Evolutionary conservation across 2,888 invertebrate genomes (phyloP).

Genomic region (Drosophila aldrichi): DNA sequence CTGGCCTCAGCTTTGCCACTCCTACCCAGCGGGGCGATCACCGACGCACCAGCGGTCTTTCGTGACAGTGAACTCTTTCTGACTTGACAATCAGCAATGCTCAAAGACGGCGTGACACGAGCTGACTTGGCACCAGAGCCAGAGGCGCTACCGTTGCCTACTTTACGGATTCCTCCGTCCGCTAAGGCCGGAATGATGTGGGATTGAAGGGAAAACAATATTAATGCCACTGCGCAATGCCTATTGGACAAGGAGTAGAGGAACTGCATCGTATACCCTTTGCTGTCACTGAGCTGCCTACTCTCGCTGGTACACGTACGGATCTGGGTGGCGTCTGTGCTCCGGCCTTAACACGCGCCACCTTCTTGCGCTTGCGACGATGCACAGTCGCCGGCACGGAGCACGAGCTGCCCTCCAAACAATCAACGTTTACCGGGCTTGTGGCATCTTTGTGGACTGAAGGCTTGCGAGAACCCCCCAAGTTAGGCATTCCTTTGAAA

Average conservation of each 20-base stretch:
- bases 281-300: constrained; percentile 8
- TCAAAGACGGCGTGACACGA: constrained; percentile 16
- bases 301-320: not conserved
- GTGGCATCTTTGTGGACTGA: constrained; percentile 1
- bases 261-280: constrained; percentile 26
- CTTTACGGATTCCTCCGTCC: constrained; percentile 20
- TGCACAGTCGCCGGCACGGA: not conserved
- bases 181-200: constrained; percentile 33
- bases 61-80: constrained; percentile 46
- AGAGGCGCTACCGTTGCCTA: constrained; percentile 14
- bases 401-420: not conserved
- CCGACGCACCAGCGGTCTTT: constrained; percentile 19
- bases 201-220: constrained; percentile 32
- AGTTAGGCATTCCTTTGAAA: constrained; percentile 34
- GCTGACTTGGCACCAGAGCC: constrained; percentile 24
- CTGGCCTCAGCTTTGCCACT: constrained; percentile 1
- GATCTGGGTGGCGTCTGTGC: constrained; percentile 18
- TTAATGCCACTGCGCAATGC: constrained; percentile 39
- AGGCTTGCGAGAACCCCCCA: constrained; percentile 19
- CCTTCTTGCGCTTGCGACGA: constrained; percentile 16
- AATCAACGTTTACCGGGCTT: not conserved
- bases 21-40: not conserved
- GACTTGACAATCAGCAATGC: constrained; percentile 14
- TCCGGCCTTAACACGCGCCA: constrained; percentile 28
- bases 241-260: constrained; percentile 3